Conservation (phyloP, 2,113 vertebrate genomes). For the Microcebus ravelobensis region DNA sequence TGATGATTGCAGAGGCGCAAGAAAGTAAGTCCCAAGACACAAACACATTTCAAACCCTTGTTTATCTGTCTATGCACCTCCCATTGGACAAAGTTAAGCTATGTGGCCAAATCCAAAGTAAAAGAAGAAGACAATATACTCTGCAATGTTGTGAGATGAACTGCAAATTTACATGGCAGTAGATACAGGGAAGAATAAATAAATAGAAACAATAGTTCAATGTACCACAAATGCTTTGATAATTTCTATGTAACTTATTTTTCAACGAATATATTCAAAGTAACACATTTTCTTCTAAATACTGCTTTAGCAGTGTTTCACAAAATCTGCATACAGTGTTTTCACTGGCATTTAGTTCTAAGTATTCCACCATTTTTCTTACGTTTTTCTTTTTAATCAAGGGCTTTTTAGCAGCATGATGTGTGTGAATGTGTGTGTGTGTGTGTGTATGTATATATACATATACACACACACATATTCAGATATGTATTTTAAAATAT, state of each 20-base stretch:
- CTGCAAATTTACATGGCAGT: neutral
- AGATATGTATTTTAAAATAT: neutral
- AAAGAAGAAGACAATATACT: neutral
- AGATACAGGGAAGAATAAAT: neutral
- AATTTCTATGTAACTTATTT: neutral
- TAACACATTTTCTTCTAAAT: neutral
- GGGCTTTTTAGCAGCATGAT: neutral
- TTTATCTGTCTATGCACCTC: neutral
- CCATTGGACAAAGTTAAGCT: neutral
- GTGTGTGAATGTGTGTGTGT: neutral
- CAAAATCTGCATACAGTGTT: neutral
- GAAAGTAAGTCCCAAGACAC: neutral
- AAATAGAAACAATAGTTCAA: neutral
- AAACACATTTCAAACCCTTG: neutral
- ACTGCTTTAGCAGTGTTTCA: neutral
- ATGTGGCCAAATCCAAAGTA: neutral
- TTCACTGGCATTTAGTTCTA: neutral
- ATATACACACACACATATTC: neutral
- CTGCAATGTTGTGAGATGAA: neutral
- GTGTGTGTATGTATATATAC: neutral
- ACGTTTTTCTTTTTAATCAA: neutral
- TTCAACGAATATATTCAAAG: neutral
- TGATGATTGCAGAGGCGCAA: neutral
- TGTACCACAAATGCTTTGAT: neutral
- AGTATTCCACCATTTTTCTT: neutral